phyloP scores from a whole-genome alignment of 2,797 vertebrate genomes.

The Scolopax rusticola region DNA sequence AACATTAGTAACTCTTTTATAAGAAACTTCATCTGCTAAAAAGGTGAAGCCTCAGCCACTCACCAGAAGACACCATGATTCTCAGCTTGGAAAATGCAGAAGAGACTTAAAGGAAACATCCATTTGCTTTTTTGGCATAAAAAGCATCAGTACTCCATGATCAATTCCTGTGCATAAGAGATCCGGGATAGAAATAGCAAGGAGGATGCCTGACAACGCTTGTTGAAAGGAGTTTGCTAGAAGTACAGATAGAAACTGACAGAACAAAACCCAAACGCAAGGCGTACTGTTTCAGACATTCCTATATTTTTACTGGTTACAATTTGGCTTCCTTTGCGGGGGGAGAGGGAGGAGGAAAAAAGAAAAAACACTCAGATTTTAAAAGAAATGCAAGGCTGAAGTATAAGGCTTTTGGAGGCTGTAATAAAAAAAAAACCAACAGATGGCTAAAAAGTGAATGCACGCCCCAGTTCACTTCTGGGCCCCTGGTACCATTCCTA shows the following conservation, averaged over 20 bases:
- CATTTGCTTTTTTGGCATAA: neutral
- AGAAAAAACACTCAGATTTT: neutral
- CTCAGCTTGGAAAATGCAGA: neutral
- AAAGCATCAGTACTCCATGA: fast-evolving
- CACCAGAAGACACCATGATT: neutral
- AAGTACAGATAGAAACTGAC: neutral
- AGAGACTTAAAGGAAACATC: neutral
- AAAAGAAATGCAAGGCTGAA: neutral
- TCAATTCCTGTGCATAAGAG: neutral
- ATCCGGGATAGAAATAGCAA: neutral
- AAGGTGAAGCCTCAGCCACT: neutral
- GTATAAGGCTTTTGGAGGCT: neutral
- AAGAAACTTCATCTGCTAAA: neutral
- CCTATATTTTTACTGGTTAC: neutral
- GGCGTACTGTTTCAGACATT: neutral
- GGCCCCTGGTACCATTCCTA: neutral
- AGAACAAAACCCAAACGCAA: neutral
- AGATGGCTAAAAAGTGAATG: slow-evolving; percentile 49
- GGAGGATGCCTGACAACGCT: fast-evolving
- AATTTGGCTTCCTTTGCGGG: neutral
- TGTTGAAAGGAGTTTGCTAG: neutral
- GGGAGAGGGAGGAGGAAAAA: neutral
- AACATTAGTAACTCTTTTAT: neutral
- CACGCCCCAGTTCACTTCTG: slow-evolving; percentile 44
- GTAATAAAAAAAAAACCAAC: neutral